Evolutionary conservation across 2,888 invertebrate species (phyloP).

Genomic region (Drosophila atroscutellata): DNA sequence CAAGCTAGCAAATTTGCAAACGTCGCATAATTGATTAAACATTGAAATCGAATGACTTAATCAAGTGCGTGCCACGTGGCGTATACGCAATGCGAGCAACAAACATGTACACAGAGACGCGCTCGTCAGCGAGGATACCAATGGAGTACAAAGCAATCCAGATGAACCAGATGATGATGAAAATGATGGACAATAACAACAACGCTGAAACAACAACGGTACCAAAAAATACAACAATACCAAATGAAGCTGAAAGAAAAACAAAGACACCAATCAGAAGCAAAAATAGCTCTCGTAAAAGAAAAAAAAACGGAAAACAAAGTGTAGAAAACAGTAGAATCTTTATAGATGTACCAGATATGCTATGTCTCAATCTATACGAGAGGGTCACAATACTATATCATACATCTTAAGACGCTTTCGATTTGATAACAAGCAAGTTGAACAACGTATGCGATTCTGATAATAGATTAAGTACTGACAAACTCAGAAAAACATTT

Average conservation of each 20-base stretch:
- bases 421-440: not conserved
- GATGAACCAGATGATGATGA: slow-evolving; percentile 35
- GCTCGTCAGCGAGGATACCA: slow-evolving; percentile 18
- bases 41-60: slow-evolving; percentile 69
- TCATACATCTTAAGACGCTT: not conserved
- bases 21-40: slow-evolving; percentile 77
- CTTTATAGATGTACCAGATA: slow-evolving; percentile 56
- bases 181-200: slow-evolving; percentile 21
- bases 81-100: slow-evolving; percentile 64
- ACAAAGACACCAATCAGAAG: slow-evolving; percentile 68
- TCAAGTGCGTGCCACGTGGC: slow-evolving; percentile 73
- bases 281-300: slow-evolving; percentile 55
- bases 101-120: slow-evolving; percentile 5
- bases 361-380: not conserved
- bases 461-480: not conserved
- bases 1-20: slow-evolving; percentile 61
- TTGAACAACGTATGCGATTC: not conserved
- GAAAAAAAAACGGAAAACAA: slow-evolving; percentile 12
- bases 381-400: not conserved
- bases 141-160: slow-evolving; percentile 16
- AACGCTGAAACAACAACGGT: slow-evolving; percentile 19
- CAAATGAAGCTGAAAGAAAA: slow-evolving; percentile 54
- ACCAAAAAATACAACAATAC: slow-evolving; percentile 12
- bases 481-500: no score
- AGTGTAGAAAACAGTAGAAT: slow-evolving; percentile 28